These are phyloP conservation scores for Micropoecilia bifurca DNA, from an alignment of 2,797 vertebrate species.

Conservation along the genomic window DNA sequence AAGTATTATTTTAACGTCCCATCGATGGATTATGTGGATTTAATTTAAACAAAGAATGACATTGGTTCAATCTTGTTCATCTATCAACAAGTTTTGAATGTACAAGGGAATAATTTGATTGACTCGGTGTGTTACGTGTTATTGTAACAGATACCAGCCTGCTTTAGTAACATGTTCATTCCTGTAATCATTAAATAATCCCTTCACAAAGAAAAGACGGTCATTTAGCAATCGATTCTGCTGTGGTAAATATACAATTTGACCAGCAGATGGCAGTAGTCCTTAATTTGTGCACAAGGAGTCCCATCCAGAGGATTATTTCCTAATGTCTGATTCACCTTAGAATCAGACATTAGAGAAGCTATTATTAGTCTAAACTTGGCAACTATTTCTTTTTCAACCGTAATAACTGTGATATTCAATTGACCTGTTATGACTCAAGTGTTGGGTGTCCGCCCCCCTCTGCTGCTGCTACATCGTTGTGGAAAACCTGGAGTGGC, in stretches of 20 bases:
- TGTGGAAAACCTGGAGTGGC: no score
- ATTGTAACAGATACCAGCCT: not conserved
- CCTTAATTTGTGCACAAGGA: not conserved
- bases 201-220: not conserved
- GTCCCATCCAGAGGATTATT: not conserved
- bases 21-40: not conserved
- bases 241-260: constrained; percentile 22
- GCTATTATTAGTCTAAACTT: not conserved
- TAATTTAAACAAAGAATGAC: not conserved
- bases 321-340: not conserved
- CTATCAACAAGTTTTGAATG: not conserved
- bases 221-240: not conserved
- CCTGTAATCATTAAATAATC: not conserved
- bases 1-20: not conserved
- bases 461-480: no score
- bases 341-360: not conserved
- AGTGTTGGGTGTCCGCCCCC: no score
- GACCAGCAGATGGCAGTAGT: constrained; percentile 65
- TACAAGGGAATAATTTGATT: not conserved
- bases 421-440: no score
- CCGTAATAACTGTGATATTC: no score
- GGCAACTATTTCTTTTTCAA: no score
- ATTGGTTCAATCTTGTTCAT: not conserved
- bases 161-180: not conserved
- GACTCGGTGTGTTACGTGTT: not conserved